Base-by-base conservation (phyloP, 2,888 invertebrate genomes). In the Arge pagana region DNA sequence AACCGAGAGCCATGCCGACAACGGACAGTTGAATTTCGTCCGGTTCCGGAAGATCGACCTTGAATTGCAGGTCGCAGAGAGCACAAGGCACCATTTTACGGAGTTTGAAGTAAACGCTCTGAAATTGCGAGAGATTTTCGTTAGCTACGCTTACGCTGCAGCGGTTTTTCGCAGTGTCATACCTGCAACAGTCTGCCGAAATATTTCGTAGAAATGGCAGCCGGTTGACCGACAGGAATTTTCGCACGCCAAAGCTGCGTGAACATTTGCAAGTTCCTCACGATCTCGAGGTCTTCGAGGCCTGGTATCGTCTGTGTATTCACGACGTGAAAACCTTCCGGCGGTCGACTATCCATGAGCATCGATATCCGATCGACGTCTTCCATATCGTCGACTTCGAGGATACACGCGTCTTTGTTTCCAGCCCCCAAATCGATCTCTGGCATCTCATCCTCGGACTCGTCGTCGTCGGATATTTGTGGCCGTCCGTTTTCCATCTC, bases 21-120 rank as follows among this genome's bases (percentile, higher is more conserved):
- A 88, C 83, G 1, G 86, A 79, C 18, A 87, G 70, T 64, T 87
- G 87, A 57, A 87, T 85, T 70, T 87, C 86, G 65, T 88, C 88
- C 52, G 90, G 88, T 76, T 96, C 95, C 0, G 95, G 93, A 59
- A 96, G 81, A 62, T 93, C 92, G 1, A 96, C 83, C 56, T 88
- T 84, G 75, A 95, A 93, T 64, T 85, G 82, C 23, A 95, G 79
- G 71, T 90, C 86, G 58, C 89, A 88, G 13, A 96, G 80, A 11
- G 92, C 90, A 74, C 92, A 93, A 0, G 96, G 96, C 55, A 88
- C 86, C 85, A 94, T 86, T 10, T 90, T 83, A 8, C 96, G 83
- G 64, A 96, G 80, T 78, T 96, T 96, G 78, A 95, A 96, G 69
- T 88, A 90, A 41, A 95, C 86, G 56, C 88, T 61, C 84, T 81